phyloP scores from a whole-genome alignment of 2,113 vertebrate species.

The Microtus richardsoni region DNA sequence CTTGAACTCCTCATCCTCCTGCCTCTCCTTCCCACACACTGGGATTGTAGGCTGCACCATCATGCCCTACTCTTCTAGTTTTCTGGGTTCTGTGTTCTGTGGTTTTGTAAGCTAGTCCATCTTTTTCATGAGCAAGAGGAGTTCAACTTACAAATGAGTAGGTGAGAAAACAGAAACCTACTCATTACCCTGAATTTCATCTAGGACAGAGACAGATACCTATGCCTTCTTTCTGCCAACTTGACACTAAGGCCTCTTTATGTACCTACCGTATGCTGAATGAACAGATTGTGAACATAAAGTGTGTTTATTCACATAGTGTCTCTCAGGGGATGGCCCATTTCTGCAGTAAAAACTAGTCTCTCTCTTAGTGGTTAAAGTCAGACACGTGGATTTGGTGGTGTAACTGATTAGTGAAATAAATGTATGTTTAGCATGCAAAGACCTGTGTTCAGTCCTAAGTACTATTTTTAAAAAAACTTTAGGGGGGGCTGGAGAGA shows the following conservation, averaged over 20 bases:
- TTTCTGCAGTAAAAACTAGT: not conserved
- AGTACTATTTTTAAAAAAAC: not conserved
- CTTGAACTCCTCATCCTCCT: not conserved
- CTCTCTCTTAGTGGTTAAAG: constrained; percentile 3
- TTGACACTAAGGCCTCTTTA: not conserved
- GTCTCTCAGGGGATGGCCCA: not conserved
- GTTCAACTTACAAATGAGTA: not conserved
- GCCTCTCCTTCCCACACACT: not conserved
- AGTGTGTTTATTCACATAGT: not conserved
- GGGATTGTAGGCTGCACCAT: too few relatives aligned
- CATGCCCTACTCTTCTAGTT: not conserved
- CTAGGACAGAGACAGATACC: not conserved
- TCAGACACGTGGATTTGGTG: not conserved
- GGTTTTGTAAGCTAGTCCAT: not conserved
- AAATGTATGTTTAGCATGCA: not conserved
- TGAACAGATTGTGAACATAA: constrained; percentile 5
- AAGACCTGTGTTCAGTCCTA: not conserved
- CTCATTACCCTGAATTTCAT: constrained; percentile 15
- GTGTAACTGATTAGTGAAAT: not conserved
- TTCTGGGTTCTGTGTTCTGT: not conserved
- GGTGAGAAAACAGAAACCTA: not conserved
- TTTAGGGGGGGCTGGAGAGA: too few relatives aligned
- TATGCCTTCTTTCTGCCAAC: not conserved
- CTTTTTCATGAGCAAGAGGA: constrained; percentile 39
- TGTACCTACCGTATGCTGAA: not conserved